Base-by-base conservation (phyloP, 1,140 invertebrate species). In the Calliphora vicina region DNA sequence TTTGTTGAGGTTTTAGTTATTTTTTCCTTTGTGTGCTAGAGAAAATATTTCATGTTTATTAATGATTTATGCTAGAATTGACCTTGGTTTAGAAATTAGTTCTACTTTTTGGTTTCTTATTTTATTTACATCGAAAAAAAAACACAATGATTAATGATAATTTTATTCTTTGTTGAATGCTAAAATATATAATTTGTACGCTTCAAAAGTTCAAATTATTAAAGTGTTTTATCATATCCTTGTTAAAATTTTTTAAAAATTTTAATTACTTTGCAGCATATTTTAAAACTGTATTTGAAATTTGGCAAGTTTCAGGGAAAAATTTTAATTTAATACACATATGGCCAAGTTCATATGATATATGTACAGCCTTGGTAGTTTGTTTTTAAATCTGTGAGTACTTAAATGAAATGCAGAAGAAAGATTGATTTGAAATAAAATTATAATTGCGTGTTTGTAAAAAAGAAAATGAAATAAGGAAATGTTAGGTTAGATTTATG, bases 11-110 rank as follows among this genome's bases (percentile, higher is more conserved):
- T 5, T 67, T 20, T 67, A 67, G 61, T 23, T 17, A 17, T 35
- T 35, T 35, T 35, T 50, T 13, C 15, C 45, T 67, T 67, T 67
- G 15, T 57, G 20, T 67, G 61, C 5, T 67, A 8, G 6, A 57
- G 61, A 23, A 67, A 67, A 25, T 67, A 25, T 67, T 67, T 67
- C 61, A 67, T 67, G 20, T 67, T 67, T 67, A 67, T 67, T 67
- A 67, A 67, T 67, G 61, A 67, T 67, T 67, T 67, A 67, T 67
- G 61, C 61, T 67, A 67, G n/a, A 67, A 23, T 67, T 67, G 61
- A 67, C 61, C 61, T 67, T 67, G n/a, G 23, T 67, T 67, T 67
- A 17, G n/a, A 67, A 67, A 67, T 67, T 67, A 67, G 61, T 67
- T 67, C 61, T 67, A 67, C n/a, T 20, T 6, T 67, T 67, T 67